Evolutionary conservation across 2,888 invertebrate genomes (phyloP), one percentile per base, ranked within the genome.

Genomic region (Schrankia costaestrigalis): DNA sequence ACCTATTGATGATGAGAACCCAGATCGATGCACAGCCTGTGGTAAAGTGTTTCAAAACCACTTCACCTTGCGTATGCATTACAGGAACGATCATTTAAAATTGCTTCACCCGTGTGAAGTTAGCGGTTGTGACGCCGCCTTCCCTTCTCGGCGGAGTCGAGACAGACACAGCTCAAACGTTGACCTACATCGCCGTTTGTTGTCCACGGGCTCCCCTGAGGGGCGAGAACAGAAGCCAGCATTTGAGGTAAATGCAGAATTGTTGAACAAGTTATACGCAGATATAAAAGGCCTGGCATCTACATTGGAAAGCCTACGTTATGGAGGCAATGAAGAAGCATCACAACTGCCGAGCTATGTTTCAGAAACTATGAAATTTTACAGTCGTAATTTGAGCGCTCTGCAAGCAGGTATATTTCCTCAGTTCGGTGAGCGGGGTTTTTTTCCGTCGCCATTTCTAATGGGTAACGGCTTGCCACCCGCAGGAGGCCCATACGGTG

Each of bases 31-130:
- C 78, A 93, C 94, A 1, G 94, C 94, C 14, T 97, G 97, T 72
- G 93, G 95, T 10, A 95, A 96, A 83, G 90, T 94, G 71, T 97
- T 97, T 90, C 95, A 95, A 74, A 96, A 96, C 79, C 95, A 95
- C 76, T 96, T 96, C 74, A 94, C 94, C 24, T 91, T 96, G 57
- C 96, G 96, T 67, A 94, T 95, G 52, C 97, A 97, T 78, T 97
- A 95, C 80, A 94, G 96, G 82, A 96, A 94, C 78, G 96, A 96
- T 31, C 97, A 97, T 78, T 90, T 96, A 53, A 96, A 96, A 75
- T 82, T 96, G 64, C 93, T 95, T 91, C 96, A 96, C 71, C 93
- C 93, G 31, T 97, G 97, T 81, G 95, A 94, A 56, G 94, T 97
- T 18, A 95, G 93, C 63, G 97, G 97, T 1, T 97, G 96, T 78